These are phyloP conservation scores for Ursus arctos DNA, from an alignment of 2,113 vertebrate genomes.

Conservation along the genomic window DNA sequence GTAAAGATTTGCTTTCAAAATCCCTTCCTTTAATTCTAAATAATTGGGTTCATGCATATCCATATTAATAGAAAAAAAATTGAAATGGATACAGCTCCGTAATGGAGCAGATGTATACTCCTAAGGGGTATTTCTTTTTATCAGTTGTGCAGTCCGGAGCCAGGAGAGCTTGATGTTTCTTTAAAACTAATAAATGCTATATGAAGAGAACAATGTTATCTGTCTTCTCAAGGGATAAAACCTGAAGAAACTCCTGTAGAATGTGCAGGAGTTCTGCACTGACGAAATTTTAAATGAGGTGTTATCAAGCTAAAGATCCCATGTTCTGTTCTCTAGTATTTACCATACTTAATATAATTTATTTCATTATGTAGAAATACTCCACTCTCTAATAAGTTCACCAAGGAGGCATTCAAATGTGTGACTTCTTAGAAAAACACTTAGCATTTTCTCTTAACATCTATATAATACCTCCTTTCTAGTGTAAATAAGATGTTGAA, in stretches of 20 bases:
- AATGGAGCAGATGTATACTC: slow-evolving; percentile 64
- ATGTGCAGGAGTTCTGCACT: slow-evolving; percentile 16
- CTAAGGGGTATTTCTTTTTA: slow-evolving; percentile 68
- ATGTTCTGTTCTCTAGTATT: slow-evolving; percentile 52
- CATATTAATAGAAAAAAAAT: slow-evolving; percentile 72
- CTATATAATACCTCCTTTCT: slow-evolving; percentile 62
- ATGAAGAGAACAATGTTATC: neutral
- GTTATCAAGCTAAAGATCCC: neutral
- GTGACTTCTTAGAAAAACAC: slow-evolving; percentile 60
- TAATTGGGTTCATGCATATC: slow-evolving; percentile 79
- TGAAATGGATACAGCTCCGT: slow-evolving; percentile 59
- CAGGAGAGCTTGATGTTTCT: slow-evolving; percentile 23
- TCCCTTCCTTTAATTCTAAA: slow-evolving; percentile 76
- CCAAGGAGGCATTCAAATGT: slow-evolving; percentile 49
- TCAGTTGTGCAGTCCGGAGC: neutral
- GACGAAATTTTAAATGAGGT: slow-evolving; percentile 21
- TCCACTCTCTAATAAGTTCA: slow-evolving; percentile 37
- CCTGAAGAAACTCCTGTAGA: neutral
- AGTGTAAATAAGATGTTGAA: slow-evolving; percentile 61
- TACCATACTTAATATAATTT: slow-evolving; percentile 36
- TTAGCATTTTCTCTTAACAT: slow-evolving; percentile 55
- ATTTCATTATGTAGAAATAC: slow-evolving; percentile 58
- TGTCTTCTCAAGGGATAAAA: slow-evolving; percentile 23
- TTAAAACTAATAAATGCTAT: slow-evolving; percentile 49
- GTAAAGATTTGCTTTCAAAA: slow-evolving; percentile 82